A percentile compares a stretch with the other conserved stretches of the same genome.
Conservation (phyloP, 2,888 invertebrate genomes). For the Halocaridina rubra region DNA sequence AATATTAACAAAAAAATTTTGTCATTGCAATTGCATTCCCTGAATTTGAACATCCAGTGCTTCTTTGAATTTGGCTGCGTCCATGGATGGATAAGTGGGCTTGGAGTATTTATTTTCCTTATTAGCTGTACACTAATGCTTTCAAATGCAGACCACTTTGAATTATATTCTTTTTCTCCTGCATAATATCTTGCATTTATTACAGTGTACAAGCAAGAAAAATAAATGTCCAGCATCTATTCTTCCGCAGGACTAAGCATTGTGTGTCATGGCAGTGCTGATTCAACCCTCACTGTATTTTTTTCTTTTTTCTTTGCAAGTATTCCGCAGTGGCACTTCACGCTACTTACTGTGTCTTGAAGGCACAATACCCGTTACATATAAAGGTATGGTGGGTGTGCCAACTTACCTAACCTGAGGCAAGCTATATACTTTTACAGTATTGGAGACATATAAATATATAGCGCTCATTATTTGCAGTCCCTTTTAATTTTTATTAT, state of each 20-base stretch:
- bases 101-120: background rate
- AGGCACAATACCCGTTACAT: slow-evolving; percentile 61
- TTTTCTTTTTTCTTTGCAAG: slow-evolving; percentile 49
- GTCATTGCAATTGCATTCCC: background rate
- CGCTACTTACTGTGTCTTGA: slow-evolving; percentile 62
- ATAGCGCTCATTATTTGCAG: slow-evolving; percentile 20
- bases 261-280: slow-evolving; percentile 39
- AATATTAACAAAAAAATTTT: background rate
- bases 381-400: slow-evolving; percentile 61
- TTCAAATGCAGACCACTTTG: background rate
- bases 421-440: slow-evolving; percentile 27
- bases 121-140: background rate
- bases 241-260: slow-evolving; percentile 35
- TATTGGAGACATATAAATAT: slow-evolving; percentile 18
- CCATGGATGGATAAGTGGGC: slow-evolving; percentile 11
- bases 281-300: slow-evolving; percentile 51
- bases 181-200: background rate
- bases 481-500: slow-evolving; percentile 17
- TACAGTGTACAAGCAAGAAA: background rate
- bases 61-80: slow-evolving; percentile 3
- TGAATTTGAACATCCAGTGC: slow-evolving; percentile 12
- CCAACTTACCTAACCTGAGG: slow-evolving; percentile 26
- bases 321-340: slow-evolving; percentile 62
- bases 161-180: no score
- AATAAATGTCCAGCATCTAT: background rate